A percentile compares a stretch with the other conserved stretches of the same genome.
phyloP scores from a whole-genome alignment of 2,113 vertebrate species.

The Perognathus longimembris region DNA sequence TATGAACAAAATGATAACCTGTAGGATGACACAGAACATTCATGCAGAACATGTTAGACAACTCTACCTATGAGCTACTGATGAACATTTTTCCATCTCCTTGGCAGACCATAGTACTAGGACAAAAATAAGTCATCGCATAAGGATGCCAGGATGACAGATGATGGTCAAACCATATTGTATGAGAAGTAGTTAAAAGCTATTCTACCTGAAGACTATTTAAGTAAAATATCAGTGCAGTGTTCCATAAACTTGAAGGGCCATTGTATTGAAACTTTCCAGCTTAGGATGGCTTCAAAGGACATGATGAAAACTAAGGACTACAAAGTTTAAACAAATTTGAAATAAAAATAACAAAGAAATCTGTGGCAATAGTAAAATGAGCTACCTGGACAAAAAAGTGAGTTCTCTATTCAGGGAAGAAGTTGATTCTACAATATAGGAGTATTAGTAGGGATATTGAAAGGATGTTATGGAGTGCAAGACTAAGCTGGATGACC shows the following conservation, averaged over 20 bases:
- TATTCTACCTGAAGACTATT: neutral
- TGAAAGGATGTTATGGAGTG: neutral
- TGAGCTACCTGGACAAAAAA: neutral
- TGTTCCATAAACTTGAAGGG: slow-evolving; percentile 11
- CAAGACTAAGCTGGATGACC: neutral
- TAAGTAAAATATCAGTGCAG: neutral
- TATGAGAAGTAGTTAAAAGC: neutral
- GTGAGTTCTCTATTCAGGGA: neutral
- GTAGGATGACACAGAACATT: neutral
- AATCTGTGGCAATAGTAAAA: slow-evolving; percentile 30
- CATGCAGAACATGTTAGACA: neutral
- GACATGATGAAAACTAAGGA: neutral
- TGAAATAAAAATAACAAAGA: neutral
- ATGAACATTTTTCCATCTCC: neutral
- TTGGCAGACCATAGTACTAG: neutral
- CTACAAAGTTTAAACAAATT: neutral
- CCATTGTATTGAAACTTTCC: neutral
- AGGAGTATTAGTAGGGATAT: neutral
- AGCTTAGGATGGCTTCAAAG: neutral
- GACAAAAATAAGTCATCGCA: neutral
- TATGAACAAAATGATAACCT: slow-evolving; percentile 43
- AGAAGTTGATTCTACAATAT: neutral
- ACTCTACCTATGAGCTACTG: neutral
- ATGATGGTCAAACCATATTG: neutral
- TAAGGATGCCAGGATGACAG: neutral